These are phyloP conservation scores for Drymodes brunneopygia DNA, from an alignment of 2,113 vertebrate genomes.

Conservation along the genomic window DNA sequence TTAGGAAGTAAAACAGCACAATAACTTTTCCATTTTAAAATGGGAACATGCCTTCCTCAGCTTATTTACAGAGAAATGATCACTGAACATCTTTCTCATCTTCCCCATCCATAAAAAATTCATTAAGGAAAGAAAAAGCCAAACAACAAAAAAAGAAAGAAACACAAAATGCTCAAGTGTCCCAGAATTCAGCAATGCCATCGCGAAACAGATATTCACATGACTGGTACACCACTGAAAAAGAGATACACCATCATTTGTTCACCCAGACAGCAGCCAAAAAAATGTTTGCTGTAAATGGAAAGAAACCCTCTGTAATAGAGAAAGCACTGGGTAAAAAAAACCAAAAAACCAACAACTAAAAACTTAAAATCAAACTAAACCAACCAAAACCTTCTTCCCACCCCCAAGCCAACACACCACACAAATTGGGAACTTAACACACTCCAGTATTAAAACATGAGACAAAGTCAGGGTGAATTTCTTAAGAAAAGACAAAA, in stretches of 20 bases:
- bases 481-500: not conserved
- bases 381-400: not conserved
- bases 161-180: not conserved
- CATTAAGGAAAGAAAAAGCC: not conserved
- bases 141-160: not conserved
- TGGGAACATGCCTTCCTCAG: not conserved
- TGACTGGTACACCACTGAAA: not conserved
- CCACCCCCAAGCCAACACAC: not conserved
- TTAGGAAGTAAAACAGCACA: not conserved
- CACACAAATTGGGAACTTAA: not conserved
- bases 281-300: not conserved
- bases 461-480: not conserved
- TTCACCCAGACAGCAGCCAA: not conserved
- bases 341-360: not conserved
- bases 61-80: not conserved
- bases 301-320: not conserved
- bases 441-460: not conserved
- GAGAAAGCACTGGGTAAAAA: not conserved
- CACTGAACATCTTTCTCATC: not conserved
- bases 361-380: not conserved
- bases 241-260: not conserved
- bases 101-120: not conserved
- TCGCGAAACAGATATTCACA: not conserved
- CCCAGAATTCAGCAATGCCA: not conserved
- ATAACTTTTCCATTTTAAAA: not conserved